Evolutionary conservation across 2,888 invertebrate species (phyloP), one percentile per base, ranked within the genome.

Genomic region (Fragum sueziense): DNA sequence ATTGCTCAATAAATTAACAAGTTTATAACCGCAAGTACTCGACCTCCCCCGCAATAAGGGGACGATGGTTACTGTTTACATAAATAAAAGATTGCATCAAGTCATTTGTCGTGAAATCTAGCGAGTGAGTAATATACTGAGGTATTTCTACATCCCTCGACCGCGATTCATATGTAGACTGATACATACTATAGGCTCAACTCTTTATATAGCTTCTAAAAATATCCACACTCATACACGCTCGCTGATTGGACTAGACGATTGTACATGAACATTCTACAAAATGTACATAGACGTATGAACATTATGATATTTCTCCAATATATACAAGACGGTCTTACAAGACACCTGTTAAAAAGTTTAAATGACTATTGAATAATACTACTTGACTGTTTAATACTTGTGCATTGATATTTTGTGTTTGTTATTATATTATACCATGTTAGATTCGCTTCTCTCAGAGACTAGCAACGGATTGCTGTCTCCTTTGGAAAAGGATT

Each of bases 321-420:
- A 78, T 78, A 70, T 81, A 72, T 81, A 69, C 74, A 75, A 75
- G 78, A 71, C 57, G 52, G 72, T 69, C 81, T 41, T n/a, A 69
- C 61, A 52, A 59, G 69, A 75, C 79, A 79, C 79, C 70, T 79
- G 79, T 75, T 70, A 57, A 70, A n/a, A 74, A 57, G 62, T 34
- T 77, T 65, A 68, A 69, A 41, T 41, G 25, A 65, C 27, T 41
- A 41, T 65, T 25, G 65, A 65, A 65, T 65, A 65, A 20, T 65
- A 65, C n/a, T n/a, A n/a, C n/a, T n/a, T 37, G 33, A 65, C 31
- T 59, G 68, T 27, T 68, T 62, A 67, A 57, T 59, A 83, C 80
- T 83, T 65, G 65, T 65, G 65, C 27, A 61, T 29, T 31, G 17
- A 22, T 62, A 62, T 20, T 57, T 33, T 41, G 65, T 65, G 65